Percentiles rank a stretch among this genome's conserved stretches.
phyloP scores from a whole-genome alignment of 2,888 invertebrate species.

The Cacoxenus indagator region DNA sequence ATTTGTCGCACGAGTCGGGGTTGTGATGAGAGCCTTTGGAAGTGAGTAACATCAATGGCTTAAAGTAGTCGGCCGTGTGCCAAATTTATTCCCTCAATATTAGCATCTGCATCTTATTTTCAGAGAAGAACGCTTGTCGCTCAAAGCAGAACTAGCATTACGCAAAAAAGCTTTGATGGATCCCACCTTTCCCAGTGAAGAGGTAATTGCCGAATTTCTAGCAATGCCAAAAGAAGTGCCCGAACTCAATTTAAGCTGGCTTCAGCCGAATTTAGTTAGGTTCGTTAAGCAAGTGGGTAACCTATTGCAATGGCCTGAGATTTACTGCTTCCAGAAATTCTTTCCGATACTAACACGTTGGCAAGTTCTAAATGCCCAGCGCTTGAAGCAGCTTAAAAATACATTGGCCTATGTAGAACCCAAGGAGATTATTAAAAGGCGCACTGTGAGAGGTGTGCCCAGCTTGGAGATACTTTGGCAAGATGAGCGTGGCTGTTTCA shows the following conservation, averaged over 20 bases:
- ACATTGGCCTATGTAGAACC: constrained; percentile 68
- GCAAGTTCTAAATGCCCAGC: constrained; percentile 72
- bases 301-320: constrained; percentile 81
- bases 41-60: too few species aligned
- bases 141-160: constrained; percentile 79
- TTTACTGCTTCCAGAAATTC: constrained; percentile 83
- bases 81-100: neutral
- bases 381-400: constrained; percentile 25
- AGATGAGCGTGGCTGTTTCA: constrained; percentile 74
- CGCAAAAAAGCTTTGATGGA: constrained; percentile 78
- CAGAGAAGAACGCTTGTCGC: constrained; percentile 76
- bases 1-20: constrained; percentile 76
- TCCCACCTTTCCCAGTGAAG: constrained; percentile 79
- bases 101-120: neutral
- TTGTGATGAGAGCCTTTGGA: constrained; percentile 76
- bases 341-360: constrained; percentile 83
- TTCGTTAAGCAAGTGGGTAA: constrained; percentile 79
- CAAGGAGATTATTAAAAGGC: constrained; percentile 74
- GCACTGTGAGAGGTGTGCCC: constrained; percentile 75
- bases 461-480: constrained; percentile 82
- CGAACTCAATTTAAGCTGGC: constrained; percentile 74
- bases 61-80: neutral
- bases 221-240: constrained; percentile 73
- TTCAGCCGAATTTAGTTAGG: constrained; percentile 77
- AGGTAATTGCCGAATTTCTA: constrained; percentile 82